phyloP scores from a whole-genome alignment of 2,797 vertebrate genomes.

The Pantherophis vulpinus region DNA sequence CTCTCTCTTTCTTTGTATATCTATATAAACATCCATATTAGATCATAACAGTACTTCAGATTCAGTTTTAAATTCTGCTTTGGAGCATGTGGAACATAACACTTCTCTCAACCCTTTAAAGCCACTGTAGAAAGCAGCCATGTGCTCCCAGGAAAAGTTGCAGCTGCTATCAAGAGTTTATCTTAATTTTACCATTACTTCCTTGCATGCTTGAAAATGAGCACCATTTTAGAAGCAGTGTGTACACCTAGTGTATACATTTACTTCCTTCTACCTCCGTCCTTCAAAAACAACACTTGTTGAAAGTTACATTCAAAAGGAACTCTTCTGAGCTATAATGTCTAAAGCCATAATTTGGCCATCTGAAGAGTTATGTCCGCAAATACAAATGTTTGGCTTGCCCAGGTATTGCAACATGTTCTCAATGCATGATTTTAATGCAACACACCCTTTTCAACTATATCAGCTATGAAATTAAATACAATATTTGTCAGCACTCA shows the following conservation, averaged over 20 bases:
- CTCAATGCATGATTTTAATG: conserved; percentile 3
- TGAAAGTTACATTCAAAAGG: not conserved
- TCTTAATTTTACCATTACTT: not conserved
- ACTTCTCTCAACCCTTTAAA: not conserved
- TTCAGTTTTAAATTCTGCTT: not conserved
- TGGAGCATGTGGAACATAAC: not conserved
- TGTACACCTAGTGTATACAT: too few relatives aligned
- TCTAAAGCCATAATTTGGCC: not conserved
- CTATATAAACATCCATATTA: not conserved
- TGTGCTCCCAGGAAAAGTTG: not conserved
- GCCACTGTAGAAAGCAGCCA: not conserved
- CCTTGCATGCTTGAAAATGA: not conserved
- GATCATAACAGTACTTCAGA: not conserved
- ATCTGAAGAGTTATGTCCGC: not conserved
- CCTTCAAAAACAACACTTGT: not conserved
- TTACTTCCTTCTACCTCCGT: not conserved
- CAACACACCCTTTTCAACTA: not conserved
- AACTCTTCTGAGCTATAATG: not conserved
- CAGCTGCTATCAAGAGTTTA: not conserved
- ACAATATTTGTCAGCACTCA: not conserved
- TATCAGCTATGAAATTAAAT: conserved; percentile 22
- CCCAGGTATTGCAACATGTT: not conserved
- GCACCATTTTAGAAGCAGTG: not conserved
- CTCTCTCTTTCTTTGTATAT: not conserved
- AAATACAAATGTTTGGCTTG: not conserved